Base-by-base conservation (phyloP, 1,140 invertebrate genomes). In the Caerostris darwini region DNA sequence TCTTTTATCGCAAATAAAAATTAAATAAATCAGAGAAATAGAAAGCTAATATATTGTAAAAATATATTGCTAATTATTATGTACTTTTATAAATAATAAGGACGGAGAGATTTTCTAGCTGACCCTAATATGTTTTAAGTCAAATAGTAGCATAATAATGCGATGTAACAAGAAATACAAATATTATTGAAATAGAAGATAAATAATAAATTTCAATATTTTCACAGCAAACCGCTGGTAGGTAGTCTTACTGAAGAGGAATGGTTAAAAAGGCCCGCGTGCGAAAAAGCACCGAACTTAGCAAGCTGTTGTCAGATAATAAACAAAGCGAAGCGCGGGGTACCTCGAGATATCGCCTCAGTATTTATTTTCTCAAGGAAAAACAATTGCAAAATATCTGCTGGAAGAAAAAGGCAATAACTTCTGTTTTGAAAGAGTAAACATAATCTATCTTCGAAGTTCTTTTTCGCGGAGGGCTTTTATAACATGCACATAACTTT, bases 341-440 rank as follows among this genome's bases (percentile, higher is more conserved):
- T 56, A n/a, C 81, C 54, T n/a, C 34, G 69, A 57, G 81, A 57
- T 17, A 56, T 57, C 53, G n/a, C 56, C 81, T 7, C 7, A 14
- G 56, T 83, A 83, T 83, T 83, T 83, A 83, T 83, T 83, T 83
- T 83, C 81, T 54, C 69, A 50, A 71, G 8, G 12, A 57, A 64
- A 64, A 83, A 54, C 81, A 56, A 57, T 57, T 83, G 53, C 12
- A 83, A 83, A 83, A 17, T 56, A 12, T 5, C 53, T 64, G 69
- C 34, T 34, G 34, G 19, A 83, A 56, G 53, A n/a, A n/a, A n/a
- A 83, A 54, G 50, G 50, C 71, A 56, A 83, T n/a, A 83, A 83
- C 12, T 83, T 56, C 53, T 57, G 56, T 56, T 83, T 54, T 83
- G 50, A 57, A 54, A 83, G 10, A 57, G 81, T 57, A 83, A 83